Evolutionary conservation across 2,888 invertebrate species (phyloP).

Genomic region (Tryphoninae sp.): DNA sequence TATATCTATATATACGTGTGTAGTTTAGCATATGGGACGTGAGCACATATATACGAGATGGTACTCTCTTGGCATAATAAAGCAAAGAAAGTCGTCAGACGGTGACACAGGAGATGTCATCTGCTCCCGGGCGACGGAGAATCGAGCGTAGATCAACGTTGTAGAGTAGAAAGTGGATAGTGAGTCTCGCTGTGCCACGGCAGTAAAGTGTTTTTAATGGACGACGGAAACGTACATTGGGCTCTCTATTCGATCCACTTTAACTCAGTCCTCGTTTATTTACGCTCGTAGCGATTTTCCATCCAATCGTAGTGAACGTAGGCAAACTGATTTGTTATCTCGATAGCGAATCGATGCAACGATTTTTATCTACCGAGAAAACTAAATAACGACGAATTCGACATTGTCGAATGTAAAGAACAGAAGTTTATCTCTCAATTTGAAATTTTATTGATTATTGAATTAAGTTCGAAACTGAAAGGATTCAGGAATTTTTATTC

Average conservation of each 20-base stretch:
- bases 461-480: background rate
- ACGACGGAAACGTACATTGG: slow-evolving; percentile 28
- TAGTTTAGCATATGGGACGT: slow-evolving; percentile 17
- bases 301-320: background rate
- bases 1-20: slow-evolving; percentile 17
- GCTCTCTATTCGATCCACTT: slow-evolving; percentile 13
- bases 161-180: slow-evolving; percentile 49
- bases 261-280: background rate
- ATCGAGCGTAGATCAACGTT: slow-evolving; percentile 29
- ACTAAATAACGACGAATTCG: too few relatives aligned
- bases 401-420: too few relatives aligned
- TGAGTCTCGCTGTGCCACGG: slow-evolving; percentile 45
- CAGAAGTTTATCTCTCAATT: background rate
- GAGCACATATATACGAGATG: slow-evolving; percentile 54
- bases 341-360: too few relatives aligned
- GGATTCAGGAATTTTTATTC: background rate
- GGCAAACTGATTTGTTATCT: too few relatives aligned
- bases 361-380: too few relatives aligned
- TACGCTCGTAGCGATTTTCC: background rate
- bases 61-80: slow-evolving; percentile 63
- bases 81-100: slow-evolving; percentile 55
- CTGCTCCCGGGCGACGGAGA: slow-evolving; percentile 50
- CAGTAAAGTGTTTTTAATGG: slow-evolving; percentile 59
- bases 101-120: slow-evolving; percentile 61
- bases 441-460: background rate